Evolutionary conservation across 2,888 invertebrate genomes (phyloP).

Genomic region (Lithophane socia): DNA sequence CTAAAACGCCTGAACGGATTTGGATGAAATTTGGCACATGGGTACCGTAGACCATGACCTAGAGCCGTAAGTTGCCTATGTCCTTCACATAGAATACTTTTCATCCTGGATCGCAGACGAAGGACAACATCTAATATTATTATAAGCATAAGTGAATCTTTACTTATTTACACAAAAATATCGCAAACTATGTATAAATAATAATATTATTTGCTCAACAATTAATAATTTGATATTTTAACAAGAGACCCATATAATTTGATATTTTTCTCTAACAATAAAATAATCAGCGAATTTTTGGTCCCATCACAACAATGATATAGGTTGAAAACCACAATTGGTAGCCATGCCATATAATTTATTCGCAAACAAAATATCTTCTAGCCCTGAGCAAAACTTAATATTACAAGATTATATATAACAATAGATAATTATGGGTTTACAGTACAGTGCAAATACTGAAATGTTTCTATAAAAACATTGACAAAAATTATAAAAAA

Average conservation of each 20-base stretch:
- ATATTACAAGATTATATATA: conserved; percentile 23
- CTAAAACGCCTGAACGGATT: too few species aligned
- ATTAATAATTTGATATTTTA: conserved; percentile 31
- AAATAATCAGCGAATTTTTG: conserved; percentile 74
- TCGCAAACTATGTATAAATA: conserved; percentile 20
- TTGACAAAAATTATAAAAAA: neutral
- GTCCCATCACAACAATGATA: conserved; percentile 79
- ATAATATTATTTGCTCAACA: conserved; percentile 35
- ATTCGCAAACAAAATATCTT: conserved; percentile 30
- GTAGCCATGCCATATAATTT: conserved; percentile 39
- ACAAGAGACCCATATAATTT: conserved; percentile 59
- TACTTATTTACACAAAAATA: conserved; percentile 27
- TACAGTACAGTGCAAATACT: conserved; percentile 14
- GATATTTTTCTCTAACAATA: conserved; percentile 47
- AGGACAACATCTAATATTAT: neutral
- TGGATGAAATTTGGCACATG: too few species aligned
- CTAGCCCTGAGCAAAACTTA: conserved; percentile 46
- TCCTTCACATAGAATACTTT: too few species aligned
- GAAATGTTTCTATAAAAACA: neutral
- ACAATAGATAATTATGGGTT: neutral
- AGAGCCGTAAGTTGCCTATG: too few species aligned
- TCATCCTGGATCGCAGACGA: too few species aligned
- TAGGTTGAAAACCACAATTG: conserved; percentile 56
- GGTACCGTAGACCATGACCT: too few species aligned
- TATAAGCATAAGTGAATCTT: too few species aligned